Percentiles rank a stretch among this genome's conserved stretches.
These are phyloP conservation scores for Nasonovia ribisnigri DNA, from an alignment of 2,888 invertebrate genomes.

Conservation along the genomic window DNA sequence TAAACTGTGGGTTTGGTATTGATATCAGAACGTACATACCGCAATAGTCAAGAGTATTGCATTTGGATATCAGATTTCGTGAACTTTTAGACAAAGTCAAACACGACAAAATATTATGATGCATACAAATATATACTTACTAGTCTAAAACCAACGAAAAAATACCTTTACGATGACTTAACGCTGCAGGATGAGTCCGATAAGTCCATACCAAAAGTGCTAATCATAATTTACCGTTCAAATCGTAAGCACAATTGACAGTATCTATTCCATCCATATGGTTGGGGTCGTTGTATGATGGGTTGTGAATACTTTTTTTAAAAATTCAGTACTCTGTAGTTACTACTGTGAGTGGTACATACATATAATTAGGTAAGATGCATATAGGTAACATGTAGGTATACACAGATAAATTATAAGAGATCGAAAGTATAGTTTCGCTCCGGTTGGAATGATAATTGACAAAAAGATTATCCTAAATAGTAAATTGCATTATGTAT, in stretches of 20 bases:
- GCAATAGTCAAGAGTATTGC: background rate
- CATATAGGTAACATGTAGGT: background rate
- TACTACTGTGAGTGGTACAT: background rate
- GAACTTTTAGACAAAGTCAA: background rate
- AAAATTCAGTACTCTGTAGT: background rate
- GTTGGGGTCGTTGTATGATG: background rate
- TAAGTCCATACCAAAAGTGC: background rate
- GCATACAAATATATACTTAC: background rate
- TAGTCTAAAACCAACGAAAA: background rate
- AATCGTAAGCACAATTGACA: too few relatives aligned
- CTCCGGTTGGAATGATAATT: slow-evolving; percentile 15
- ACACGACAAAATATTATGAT: background rate
- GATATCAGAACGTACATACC: background rate
- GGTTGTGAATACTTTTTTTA: background rate
- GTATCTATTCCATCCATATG: background rate
- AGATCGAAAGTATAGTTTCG: slow-evolving; percentile 9
- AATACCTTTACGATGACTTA: background rate
- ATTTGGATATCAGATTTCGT: background rate
- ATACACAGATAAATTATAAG: background rate
- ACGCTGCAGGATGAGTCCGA: background rate
- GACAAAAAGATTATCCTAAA: background rate
- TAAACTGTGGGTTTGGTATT: too few relatives aligned
- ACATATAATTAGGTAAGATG: background rate
- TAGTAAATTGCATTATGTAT: background rate
- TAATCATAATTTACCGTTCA: background rate